A percentile compares a stretch with the other conserved stretches of the same genome.
phyloP scores from a whole-genome alignment of 1,140 invertebrate genomes.

The Coptotermes formosanus region DNA sequence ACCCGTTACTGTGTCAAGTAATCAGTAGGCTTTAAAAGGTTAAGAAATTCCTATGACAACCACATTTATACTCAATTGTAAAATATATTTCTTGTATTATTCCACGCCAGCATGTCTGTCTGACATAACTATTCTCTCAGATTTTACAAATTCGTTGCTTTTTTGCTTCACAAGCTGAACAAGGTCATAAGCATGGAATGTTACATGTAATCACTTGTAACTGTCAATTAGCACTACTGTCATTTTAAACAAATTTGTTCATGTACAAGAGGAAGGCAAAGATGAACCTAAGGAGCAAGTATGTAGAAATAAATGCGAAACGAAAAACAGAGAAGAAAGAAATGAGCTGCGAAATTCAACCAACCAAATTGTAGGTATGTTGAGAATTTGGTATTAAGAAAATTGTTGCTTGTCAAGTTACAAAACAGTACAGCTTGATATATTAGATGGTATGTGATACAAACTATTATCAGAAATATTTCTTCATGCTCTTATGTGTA shows the following conservation, averaged over 20 bases:
- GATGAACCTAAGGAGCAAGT: not conserved
- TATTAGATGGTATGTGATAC: not conserved
- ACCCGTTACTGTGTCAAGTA: too few species aligned
- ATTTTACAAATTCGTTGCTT: too few species aligned
- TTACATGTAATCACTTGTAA: not conserved
- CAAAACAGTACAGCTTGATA: not conserved
- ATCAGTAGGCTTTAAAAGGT: too few species aligned
- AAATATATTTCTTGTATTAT: too few species aligned
- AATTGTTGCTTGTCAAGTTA: not conserved
- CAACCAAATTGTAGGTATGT: conserved; percentile 7
- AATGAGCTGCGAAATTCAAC: not conserved
- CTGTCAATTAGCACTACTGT: not conserved
- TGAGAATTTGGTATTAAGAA: not conserved
- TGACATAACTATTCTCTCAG: too few species aligned
- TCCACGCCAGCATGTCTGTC: too few species aligned
- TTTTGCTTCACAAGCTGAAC: too few species aligned
- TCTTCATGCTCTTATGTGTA: not conserved
- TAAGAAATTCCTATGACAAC: too few species aligned
- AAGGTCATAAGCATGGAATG: not conserved
- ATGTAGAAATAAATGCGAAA: not conserved
- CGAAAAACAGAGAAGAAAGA: not conserved
- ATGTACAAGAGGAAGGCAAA: not conserved
- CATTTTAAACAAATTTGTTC: conserved; percentile 10
- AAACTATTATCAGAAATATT: not conserved
- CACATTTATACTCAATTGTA: too few species aligned